Evolutionary conservation across 1,140 invertebrate species (phyloP), one percentile per base, ranked within the genome.

Genomic region (Mya arenaria): DNA sequence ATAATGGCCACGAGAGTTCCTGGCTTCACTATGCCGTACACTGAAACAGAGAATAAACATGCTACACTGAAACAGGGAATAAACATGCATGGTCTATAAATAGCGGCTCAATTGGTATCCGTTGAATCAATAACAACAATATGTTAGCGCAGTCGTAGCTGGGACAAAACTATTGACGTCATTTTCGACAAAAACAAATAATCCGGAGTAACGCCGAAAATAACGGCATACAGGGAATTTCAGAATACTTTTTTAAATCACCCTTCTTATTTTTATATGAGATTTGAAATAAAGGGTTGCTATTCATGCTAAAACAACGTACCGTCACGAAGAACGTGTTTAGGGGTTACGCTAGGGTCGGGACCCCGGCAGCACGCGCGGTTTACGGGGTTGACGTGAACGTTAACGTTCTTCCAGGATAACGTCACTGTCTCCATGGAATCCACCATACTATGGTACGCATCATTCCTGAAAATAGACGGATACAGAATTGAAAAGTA

Each of bases 1-100:
- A 99, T 96, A 32, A 99, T 96, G 4, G 97, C 97, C 66, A 99
- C 90, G 30, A 99, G 92, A 91, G 98, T 97, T 2, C 97, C 98
- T 5, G 97, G 96, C 91, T 96, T 95, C 0, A 97, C 97, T 0
- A 96, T 94, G 10, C 98, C 98, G 83, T 94, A 96, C 4, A 98
- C 97, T 89, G 80, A 56, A 85, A 86, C 41, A 32, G 2, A 28
- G 4, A 19, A 6, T 19, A 30, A n/a, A n/a, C n/a, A n/a, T n/a
- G n/a, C n/a, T n/a, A n/a, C n/a, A n/a, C n/a, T n/a, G n/a, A n/a
- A n/a, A n/a, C n/a, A n/a, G n/a, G n/a, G n/a, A n/a, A n/a, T n/a
- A n/a, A n/a, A n/a, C n/a, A n/a, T n/a, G n/a, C n/a, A n/a, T n/a
- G n/a, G n/a, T n/a, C n/a, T n/a, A n/a, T n/a, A n/a, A n/a, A n/a